Conservation (phyloP, 2,888 invertebrate species). For the Zhuqinia jingwanae region DNA sequence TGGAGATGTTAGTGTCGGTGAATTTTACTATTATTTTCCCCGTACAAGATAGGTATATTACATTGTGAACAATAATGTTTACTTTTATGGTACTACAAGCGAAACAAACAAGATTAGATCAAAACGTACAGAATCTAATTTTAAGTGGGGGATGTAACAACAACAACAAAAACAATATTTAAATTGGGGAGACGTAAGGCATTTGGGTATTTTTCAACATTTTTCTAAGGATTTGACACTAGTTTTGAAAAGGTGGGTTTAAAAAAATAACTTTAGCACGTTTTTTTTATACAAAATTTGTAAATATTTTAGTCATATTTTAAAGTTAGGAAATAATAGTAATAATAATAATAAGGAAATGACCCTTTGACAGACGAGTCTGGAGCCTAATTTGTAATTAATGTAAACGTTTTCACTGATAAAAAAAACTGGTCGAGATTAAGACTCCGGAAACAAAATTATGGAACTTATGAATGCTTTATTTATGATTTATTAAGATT, state of each 20-base stretch:
- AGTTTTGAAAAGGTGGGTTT: neutral
- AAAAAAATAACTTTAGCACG: no score
- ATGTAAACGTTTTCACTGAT: no score
- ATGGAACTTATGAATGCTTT: no score
- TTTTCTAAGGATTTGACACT: conserved; percentile 17
- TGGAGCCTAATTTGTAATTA: no score
- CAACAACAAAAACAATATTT: no score
- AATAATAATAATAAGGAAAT: neutral
- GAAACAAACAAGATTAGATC: conserved; percentile 35
- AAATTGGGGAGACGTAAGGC: conserved; percentile 6
- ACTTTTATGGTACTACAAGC: neutral
- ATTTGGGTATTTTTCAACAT: neutral
- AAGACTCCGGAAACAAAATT: no score
- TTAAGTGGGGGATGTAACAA: conserved; percentile 30
- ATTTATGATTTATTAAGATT: no score
- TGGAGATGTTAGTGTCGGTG: conserved; percentile 16
- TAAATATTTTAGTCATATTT: no score
- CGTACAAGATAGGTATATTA: neutral
- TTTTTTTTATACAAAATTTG: no score
- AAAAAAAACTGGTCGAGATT: no score
- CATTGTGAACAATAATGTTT: conserved; percentile 26
- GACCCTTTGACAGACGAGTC: conserved; percentile 1
- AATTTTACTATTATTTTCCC: neutral
- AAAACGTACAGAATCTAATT: conserved; percentile 22
- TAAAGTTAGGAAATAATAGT: neutral